Evolutionary conservation across 2,113 vertebrate genomes (phyloP).

Genomic region (Gnathonemus echidnorhynchus): DNA sequence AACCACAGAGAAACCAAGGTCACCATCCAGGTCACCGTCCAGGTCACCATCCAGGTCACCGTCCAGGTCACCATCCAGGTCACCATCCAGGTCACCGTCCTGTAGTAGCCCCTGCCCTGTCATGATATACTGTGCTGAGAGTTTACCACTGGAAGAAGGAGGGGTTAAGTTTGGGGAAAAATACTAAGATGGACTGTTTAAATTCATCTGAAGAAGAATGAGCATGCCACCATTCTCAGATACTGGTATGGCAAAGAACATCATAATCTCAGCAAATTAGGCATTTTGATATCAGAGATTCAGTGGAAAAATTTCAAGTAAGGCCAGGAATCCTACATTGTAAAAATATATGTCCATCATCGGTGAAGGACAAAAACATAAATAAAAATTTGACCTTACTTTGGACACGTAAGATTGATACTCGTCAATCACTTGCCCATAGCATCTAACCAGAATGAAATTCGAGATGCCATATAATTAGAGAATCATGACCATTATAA

Average conservation of each 20-base stretch:
- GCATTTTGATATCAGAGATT: background rate
- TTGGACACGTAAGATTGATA: background rate
- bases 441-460: background rate
- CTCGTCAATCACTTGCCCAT: background rate
- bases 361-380: background rate
- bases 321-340: background rate
- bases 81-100: too few relatives aligned
- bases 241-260: background rate
- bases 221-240: background rate
- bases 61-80: background rate
- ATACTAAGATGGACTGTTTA: background rate
- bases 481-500: conserved; percentile 8
- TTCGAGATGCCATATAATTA: conserved; percentile 3
- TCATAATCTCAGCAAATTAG: background rate
- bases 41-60: background rate
- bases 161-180: background rate
- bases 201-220: background rate
- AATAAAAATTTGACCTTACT: conserved; percentile 13
- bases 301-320: background rate
- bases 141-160: background rate
- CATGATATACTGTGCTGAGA: background rate
- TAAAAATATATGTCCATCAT: conserved; percentile 3
- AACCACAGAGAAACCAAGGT: background rate
- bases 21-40: too few relatives aligned
- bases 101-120: background rate